Conservation (phyloP, 1,140 invertebrate genomes). For the Sycobia sp. region DNA sequence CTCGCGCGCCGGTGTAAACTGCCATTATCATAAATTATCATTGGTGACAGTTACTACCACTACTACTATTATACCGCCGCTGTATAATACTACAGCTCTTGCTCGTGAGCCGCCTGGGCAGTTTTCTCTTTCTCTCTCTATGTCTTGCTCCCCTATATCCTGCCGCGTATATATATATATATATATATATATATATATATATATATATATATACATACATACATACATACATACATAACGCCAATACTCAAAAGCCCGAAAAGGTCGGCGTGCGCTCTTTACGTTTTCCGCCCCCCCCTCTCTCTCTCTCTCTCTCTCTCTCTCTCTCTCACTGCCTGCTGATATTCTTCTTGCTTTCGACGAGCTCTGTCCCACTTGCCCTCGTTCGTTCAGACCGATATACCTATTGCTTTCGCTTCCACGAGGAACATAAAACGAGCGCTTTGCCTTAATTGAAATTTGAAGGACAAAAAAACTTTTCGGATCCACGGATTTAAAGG, state of each 20-base stretch:
- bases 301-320: not conserved
- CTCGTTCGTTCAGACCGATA: too few relatives aligned
- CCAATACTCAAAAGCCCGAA: not conserved
- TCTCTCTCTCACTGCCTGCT: not conserved
- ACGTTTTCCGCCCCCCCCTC: too few relatives aligned
- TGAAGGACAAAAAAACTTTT: not conserved
- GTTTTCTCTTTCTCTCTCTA: not conserved
- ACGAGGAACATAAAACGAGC: conserved; percentile 13
- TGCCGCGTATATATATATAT: too few relatives aligned
- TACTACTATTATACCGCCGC: too few relatives aligned
- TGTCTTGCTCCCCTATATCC: too few relatives aligned
- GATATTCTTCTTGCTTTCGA: not conserved
- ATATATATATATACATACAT: too few relatives aligned
- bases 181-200: too few relatives aligned
- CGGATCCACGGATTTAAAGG: not conserved
- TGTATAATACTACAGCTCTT: too few relatives aligned
- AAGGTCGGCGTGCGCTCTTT: too few relatives aligned
- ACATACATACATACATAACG: not conserved
- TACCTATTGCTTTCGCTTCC: not conserved
- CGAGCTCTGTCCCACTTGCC: not conserved
- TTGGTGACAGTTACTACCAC: conserved; percentile 59
- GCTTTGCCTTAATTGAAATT: conserved; percentile 29
- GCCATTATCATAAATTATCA: conserved; percentile 64
- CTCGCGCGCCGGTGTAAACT: conserved; percentile 53
- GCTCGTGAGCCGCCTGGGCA: too few relatives aligned